These are phyloP conservation scores for Cricetomys ansorgei DNA, from an alignment of 2,113 vertebrate species.

Conservation along the genomic window DNA sequence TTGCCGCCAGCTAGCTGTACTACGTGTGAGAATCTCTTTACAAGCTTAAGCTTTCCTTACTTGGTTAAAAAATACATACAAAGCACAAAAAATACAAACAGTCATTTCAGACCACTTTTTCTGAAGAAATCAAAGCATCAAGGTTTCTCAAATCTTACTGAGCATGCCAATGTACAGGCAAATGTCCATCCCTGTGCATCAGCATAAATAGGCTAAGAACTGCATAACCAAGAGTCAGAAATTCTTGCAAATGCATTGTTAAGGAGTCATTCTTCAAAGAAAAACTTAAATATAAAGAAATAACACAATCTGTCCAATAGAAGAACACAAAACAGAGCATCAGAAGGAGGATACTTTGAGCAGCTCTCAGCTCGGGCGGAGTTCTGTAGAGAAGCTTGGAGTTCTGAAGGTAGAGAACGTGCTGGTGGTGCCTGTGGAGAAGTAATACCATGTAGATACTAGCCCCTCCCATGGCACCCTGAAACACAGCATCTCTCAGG, in stretches of 20 bases:
- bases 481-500: background rate
- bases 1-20: background rate
- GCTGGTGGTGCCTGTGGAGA: background rate
- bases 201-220: background rate
- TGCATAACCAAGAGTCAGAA: background rate
- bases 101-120: background rate
- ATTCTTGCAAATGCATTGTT: background rate
- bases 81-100: background rate
- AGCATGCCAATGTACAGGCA: background rate
- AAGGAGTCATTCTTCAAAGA: background rate
- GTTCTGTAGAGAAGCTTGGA: background rate
- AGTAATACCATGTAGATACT: background rate
- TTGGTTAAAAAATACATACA: background rate
- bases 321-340: conserved; percentile 28
- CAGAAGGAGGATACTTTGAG: background rate
- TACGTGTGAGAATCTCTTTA: background rate
- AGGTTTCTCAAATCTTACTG: background rate
- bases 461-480: background rate
- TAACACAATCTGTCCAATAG: background rate
- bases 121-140: background rate
- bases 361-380: background rate
- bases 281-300: background rate
- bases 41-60: background rate
- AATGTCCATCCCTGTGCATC: background rate
- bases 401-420: background rate